Evolutionary conservation across 1,140 invertebrate species (phyloP).

Genomic region (Augochlora pura): DNA sequence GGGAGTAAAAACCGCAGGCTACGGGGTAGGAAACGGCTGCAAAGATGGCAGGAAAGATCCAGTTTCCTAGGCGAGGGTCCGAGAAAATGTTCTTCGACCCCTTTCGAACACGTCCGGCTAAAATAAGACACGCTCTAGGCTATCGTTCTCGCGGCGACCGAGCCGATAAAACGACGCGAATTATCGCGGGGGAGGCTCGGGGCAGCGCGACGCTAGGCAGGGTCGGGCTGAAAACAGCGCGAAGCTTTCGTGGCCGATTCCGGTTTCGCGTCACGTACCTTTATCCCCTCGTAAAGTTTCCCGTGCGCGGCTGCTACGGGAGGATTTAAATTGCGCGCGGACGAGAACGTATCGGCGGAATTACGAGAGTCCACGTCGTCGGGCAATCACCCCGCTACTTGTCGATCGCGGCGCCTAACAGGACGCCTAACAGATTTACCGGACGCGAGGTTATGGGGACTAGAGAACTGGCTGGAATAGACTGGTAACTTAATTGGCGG

Average conservation of each 20-base stretch:
- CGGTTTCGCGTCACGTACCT: constrained; percentile 29
- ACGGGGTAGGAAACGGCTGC: too few species aligned
- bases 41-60: too few species aligned
- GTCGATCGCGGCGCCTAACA: too few species aligned
- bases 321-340: constrained; percentile 22
- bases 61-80: too few species aligned
- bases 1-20: too few species aligned
- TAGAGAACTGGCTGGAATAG: constrained; percentile 31
- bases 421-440: constrained; percentile 43
- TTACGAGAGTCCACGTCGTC: constrained; percentile 23
- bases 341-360: constrained; percentile 36
- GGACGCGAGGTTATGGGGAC: constrained; percentile 20
- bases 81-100: too few species aligned
- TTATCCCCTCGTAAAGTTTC: constrained; percentile 38
- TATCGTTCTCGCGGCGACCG: background rate
- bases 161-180: constrained; percentile 3
- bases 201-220: too few species aligned
- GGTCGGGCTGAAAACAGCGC: background rate
- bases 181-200: background rate
- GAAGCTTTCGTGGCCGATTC: background rate
- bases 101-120: too few species aligned
- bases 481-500: constrained; percentile 46
- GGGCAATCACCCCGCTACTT: background rate
- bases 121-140: background rate
- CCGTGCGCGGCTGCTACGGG: background rate